Evolutionary conservation across 2,888 invertebrate genomes (phyloP).

Genomic region (Athripsodes cinereus): DNA sequence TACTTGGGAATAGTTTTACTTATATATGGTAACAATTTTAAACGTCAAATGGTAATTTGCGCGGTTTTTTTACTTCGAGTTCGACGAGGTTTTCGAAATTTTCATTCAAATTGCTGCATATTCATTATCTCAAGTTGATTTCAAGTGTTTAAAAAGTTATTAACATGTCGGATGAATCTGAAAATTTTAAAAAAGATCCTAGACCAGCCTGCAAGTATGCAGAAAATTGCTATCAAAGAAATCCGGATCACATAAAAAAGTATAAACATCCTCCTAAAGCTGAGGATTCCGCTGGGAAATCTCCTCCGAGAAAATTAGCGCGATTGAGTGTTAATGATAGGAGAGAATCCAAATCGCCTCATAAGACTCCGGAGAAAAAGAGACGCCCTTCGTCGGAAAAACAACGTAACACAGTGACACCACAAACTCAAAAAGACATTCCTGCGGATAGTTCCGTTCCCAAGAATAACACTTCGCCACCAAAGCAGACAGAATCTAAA

Average conservation of each 20-base stretch:
- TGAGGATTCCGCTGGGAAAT: not conserved
- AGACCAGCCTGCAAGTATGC: slow-evolving; percentile 72
- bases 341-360: not conserved
- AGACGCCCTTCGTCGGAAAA: not conserved
- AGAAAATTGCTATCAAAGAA: slow-evolving; percentile 74
- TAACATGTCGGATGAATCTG: slow-evolving; percentile 38
- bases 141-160: no score
- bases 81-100: no score
- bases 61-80: no score
- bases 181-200: slow-evolving; percentile 37
- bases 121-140: no score
- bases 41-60: no score
- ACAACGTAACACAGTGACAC: not conserved
- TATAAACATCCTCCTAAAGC: slow-evolving; percentile 66
- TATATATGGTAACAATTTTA: no score
- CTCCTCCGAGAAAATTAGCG: not conserved
- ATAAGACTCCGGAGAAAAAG: not conserved
- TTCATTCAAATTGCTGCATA: no score
- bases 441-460: not conserved
- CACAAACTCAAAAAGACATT: slow-evolving; percentile 4
- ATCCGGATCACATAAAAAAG: slow-evolving; percentile 63
- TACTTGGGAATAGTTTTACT: no score
- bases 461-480: not conserved
- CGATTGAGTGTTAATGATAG: not conserved
- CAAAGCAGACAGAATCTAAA: not conserved